Evolutionary conservation across 35 echinoderm and acorn worm genomes (phyloP).

Genomic region (Ptychodera flava): DNA sequence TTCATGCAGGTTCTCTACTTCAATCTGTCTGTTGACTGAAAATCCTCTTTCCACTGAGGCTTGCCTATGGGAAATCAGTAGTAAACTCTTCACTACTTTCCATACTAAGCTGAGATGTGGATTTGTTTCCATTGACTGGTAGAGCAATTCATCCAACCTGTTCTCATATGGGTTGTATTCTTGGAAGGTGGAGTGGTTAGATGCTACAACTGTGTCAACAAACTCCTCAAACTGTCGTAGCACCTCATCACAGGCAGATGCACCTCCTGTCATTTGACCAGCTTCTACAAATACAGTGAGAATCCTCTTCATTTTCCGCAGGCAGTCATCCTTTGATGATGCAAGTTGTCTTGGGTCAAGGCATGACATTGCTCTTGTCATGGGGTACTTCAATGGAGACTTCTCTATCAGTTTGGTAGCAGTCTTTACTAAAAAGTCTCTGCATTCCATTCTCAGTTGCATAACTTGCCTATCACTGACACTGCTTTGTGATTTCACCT

Average conservation of each 20-base stretch:
- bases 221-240: conserved; percentile 24
- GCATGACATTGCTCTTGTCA: conserved; percentile 22
- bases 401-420: conserved; percentile 41
- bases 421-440: conserved; percentile 20
- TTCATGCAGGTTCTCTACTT: conserved; percentile 37
- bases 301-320: conserved; percentile 32
- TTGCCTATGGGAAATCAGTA: conserved; percentile 43
- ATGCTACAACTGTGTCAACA: conserved; percentile 15
- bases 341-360: conserved; percentile 25
- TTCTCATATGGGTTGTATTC: conserved; percentile 31
- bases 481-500: conserved; percentile 15
- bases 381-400: conserved; percentile 32
- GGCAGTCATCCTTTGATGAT: conserved; percentile 19
- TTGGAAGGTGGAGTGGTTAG: conserved; percentile 15
- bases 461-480: conserved; percentile 36
- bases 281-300: conserved; percentile 25
- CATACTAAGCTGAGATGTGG: conserved; percentile 4
- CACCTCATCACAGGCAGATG: conserved; percentile 25
- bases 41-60: conserved; percentile 60
- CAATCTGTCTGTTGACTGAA: conserved; percentile 54
- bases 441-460: conserved; percentile 28
- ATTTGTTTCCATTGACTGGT: background rate
- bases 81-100: conserved; percentile 11
- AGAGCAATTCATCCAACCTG: conserved; percentile 32
- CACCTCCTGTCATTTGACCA: conserved; percentile 11